phyloP scores from a whole-genome alignment of 2,888 invertebrate genomes.

The Slavum lentiscoides region DNA sequence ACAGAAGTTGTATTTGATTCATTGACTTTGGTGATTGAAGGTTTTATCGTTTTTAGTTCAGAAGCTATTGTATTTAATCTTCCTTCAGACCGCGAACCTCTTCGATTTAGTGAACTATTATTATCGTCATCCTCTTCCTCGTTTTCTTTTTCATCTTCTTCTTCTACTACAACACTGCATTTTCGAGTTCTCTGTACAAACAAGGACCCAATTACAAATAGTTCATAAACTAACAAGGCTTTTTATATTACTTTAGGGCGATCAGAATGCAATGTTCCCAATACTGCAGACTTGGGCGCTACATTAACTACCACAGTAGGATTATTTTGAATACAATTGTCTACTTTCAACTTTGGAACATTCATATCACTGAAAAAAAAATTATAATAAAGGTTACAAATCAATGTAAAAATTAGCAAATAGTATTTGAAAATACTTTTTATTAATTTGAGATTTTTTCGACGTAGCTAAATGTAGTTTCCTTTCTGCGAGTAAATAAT shows the following conservation, averaged over 20 bases:
- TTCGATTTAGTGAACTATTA: constrained; percentile 66
- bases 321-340: constrained; percentile 27
- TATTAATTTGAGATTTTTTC: constrained; percentile 39
- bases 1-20: constrained; percentile 56
- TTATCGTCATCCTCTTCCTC: constrained; percentile 61
- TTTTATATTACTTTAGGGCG: constrained; percentile 34
- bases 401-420: not conserved
- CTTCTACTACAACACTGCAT: constrained; percentile 90
- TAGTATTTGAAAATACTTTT: constrained; percentile 20
- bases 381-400: not conserved
- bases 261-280: constrained; percentile 41
- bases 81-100: constrained; percentile 80
- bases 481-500: constrained; percentile 92
- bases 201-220: constrained; percentile 68
- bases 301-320: not conserved
- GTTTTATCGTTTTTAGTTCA: constrained; percentile 59
- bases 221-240: not conserved
- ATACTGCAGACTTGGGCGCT: constrained; percentile 34
- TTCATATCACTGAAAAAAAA: constrained; percentile 2
- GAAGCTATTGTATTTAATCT: constrained; percentile 72
- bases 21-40: constrained; percentile 56
- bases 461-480: constrained; percentile 73
- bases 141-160: constrained; percentile 84
- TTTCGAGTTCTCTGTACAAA: constrained; percentile 73
- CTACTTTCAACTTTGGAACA: constrained; percentile 38